Conservation (phyloP, 92 coral and sea anemone genomes). For the Plumapathes pennacea region DNA sequence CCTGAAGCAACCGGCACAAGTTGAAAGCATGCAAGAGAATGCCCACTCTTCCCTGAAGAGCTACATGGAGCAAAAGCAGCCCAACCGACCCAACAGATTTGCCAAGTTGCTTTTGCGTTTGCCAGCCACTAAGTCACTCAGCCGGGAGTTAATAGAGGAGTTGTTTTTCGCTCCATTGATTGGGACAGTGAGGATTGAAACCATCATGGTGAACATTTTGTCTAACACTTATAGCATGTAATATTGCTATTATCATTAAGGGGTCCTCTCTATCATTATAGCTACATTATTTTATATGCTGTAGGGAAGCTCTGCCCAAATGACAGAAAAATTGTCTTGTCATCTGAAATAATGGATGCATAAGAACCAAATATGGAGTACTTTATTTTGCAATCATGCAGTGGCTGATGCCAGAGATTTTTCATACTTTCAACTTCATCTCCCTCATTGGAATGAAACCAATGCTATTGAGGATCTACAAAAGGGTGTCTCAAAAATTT, state of each 20-base stretch:
- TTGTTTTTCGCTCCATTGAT: constrained; percentile 89
- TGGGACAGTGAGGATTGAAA: constrained; percentile 85
- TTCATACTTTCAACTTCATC: too few relatives aligned
- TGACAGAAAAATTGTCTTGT: too few relatives aligned
- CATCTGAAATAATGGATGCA: too few relatives aligned
- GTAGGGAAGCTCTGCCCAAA: too few relatives aligned
- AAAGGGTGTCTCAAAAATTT: too few relatives aligned
- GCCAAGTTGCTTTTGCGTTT: constrained; percentile 85
- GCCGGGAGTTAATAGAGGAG: constrained; percentile 75
- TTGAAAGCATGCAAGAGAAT: constrained; percentile 82
- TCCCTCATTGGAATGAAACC: too few relatives aligned
- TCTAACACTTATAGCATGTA: constrained; percentile 43
- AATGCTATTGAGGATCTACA: too few relatives aligned
- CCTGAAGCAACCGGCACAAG: constrained; percentile 64
- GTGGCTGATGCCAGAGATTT: too few relatives aligned
- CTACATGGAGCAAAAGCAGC: constrained; percentile 60
- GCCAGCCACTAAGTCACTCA: constrained; percentile 79
- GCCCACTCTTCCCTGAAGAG: constrained; percentile 85
- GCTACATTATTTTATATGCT: too few relatives aligned
- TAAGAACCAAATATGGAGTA: too few relatives aligned
- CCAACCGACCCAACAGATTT: constrained; percentile 76
- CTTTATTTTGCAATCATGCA: too few relatives aligned
- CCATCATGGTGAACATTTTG: constrained; percentile 86
- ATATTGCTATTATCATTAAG: neutral
- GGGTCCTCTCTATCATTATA: neutral